Percentiles rank a stretch among this genome's conserved stretches.
Conservation (phyloP, 2,888 invertebrate species). For the Beris morrisii region DNA sequence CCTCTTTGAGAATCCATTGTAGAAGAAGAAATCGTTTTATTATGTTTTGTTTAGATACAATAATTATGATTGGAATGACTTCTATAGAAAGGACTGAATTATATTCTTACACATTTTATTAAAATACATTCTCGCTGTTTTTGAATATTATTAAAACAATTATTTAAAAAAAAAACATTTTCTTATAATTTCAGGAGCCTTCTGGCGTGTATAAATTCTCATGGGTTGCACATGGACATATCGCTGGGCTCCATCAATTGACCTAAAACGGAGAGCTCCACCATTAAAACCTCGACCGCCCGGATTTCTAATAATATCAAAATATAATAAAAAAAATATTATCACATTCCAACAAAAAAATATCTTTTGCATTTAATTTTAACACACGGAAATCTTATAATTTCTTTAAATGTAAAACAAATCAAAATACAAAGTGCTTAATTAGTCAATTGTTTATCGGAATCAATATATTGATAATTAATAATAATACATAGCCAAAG, state of each 20-base stretch:
- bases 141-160: too few relatives aligned
- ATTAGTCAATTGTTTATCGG: slow-evolving; percentile 34
- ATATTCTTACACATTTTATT: too few relatives aligned
- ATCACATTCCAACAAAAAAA: slow-evolving; percentile 18
- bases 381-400: too few relatives aligned
- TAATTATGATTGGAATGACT: too few relatives aligned
- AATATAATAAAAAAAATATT: slow-evolving; percentile 12
- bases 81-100: too few relatives aligned
- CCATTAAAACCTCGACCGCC: slow-evolving; percentile 50
- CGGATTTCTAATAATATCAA: slow-evolving; percentile 40
- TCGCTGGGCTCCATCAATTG: slow-evolving; percentile 46
- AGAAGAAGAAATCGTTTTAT: too few relatives aligned
- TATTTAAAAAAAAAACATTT: not conserved
- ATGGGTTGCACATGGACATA: slow-evolving; percentile 44
- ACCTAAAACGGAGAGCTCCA: slow-evolving; percentile 48
- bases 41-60: too few relatives aligned
- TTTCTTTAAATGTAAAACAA: slow-evolving; percentile 15
- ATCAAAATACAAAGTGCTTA: slow-evolving; percentile 33
- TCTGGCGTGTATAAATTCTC: slow-evolving; percentile 42
- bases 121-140: too few relatives aligned
- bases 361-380: too few relatives aligned
- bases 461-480: slow-evolving; percentile 3
- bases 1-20: too few relatives aligned
- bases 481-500: slow-evolving; percentile 31
- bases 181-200: slow-evolving; percentile 40